Evolutionary conservation across 2,888 invertebrate genomes (phyloP), one percentile per base, ranked within the genome.

Genomic region (Phragmatobia fuliginosa): DNA sequence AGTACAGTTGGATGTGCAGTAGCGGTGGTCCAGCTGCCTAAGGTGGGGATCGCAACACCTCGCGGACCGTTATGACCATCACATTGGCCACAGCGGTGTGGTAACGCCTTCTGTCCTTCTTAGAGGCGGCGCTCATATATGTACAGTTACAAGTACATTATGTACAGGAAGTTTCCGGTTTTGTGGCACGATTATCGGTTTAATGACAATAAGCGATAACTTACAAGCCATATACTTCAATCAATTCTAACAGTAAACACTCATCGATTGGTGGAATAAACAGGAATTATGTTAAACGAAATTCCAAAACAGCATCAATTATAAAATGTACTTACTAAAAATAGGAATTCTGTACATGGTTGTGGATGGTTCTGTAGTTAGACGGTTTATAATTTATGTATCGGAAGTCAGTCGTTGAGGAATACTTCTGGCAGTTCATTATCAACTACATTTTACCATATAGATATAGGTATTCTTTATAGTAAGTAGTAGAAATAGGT

Each of bases 91-190:
- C 70, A 71, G 73, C 67, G 67, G 59, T 72, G 62, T 68, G 78
- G 84, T 78, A 80, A 80, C 89, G 88, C 88, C 89, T 88, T 87
- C 86, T 72, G 76, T 77, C 81, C 75, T 78, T 74, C 65, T 70
- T 77, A 79, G 79, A 88, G 88, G 88, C 88, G 88, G 84, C 83
- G 77, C 83, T 73, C 76, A 82, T 71, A 41, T 74, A 32, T 74
- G 73, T 72, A 78, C 80, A 70, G 76, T 74, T 78, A 49, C 10
- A 80, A 75, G 68, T 59, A 76, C 63, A 73, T 79, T 78, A 76
- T 73, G 60, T 74, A 71, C 71, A 59, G 65, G 45, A 62, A 49
- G 62, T 81, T 74, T 70, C 71, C 70, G 70, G 64, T 75, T 75
- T 74, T 73, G 65, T 66, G 60, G n/a, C 16, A 16, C 52, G 45